Evolutionary conservation across 2,797 vertebrate genomes (phyloP), one percentile per base, ranked within the genome.

Genomic region (Sebastes baramenuke): DNA sequence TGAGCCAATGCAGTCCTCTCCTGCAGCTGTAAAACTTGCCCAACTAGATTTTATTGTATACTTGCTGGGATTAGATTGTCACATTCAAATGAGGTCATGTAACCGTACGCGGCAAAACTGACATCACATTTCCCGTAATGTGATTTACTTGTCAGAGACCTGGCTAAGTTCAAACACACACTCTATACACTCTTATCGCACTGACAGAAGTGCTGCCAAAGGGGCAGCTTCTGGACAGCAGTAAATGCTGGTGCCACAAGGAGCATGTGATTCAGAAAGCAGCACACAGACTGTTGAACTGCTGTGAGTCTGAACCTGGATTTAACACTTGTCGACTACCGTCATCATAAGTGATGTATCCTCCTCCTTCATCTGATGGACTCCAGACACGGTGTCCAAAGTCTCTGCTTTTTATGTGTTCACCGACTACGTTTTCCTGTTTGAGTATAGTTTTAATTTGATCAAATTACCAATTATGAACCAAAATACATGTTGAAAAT

Each of bases 101-200:
- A 10, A 67, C 58, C 12, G 6, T 55, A 34, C 25, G 30, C 0
- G 11, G 66, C 42, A 38, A 65, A 60, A 29, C 36, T 81, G 72
- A 82, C 70, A 1, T 67, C 49, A 46, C 74, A 65, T 85, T 84
- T 82, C 65, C 67, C 14, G 8, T 64, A 65, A 7, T 14, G 59
- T 67, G 65, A 59, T 79, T 79, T n/a, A 68, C 52, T 29, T 59
- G 59, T 42, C 79, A 75, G 81, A 77, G 65, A 65, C 42, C 80
- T 85, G 82, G 76, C 62, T 25, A 65, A 72, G 75, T 84, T 90
- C 85, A 90, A 52, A 80, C 62, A 73, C 88, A 77, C 60, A 77
- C 77, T 46, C 38, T 32, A 22, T 10, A 54, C 22, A 4, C 60
- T 77, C 67, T 87, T 86, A 91, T 90, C 84, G 54, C 4, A 3